Conservation (phyloP, 1,140 invertebrate species). For the Drosophila pseudoananassae region DNA sequence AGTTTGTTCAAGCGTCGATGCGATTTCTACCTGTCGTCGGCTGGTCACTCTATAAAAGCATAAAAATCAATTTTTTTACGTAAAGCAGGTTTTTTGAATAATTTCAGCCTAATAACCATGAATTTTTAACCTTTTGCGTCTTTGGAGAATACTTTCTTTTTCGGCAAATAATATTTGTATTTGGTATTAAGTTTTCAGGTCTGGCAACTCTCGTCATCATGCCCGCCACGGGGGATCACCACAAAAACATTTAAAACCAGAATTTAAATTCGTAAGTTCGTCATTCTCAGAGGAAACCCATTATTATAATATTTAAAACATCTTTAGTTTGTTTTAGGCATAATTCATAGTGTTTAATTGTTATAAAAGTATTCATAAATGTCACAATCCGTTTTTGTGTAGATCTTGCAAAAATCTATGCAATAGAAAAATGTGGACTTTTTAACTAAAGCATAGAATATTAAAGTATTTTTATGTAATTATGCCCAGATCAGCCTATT, state of each 20-base stretch:
- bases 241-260: not conserved
- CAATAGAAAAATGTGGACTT: too few species aligned
- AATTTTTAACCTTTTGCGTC: not conserved
- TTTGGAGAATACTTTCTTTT: not conserved
- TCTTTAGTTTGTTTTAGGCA: too few species aligned
- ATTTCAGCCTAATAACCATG: not conserved
- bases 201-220: not conserved
- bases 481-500: conserved; percentile 54
- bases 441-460: too few species aligned
- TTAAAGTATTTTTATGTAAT: not conserved
- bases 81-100: not conserved
- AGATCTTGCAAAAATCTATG: too few species aligned
- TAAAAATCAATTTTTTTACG: too few species aligned
- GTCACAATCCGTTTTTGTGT: too few species aligned
- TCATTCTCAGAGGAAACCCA: too few species aligned
- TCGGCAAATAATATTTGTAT: not conserved
- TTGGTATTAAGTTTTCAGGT: not conserved
- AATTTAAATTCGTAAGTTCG: too few species aligned
- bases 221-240: not conserved
- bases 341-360: too few species aligned
- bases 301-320: too few species aligned
- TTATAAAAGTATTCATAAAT: too few species aligned
- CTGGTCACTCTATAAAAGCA: not conserved
- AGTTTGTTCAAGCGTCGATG: not conserved
- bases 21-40: not conserved